Evolutionary conservation across 2,113 vertebrate genomes (phyloP), one percentile per base, ranked within the genome.

Genomic region (Chamaetylas fuelleborni): DNA sequence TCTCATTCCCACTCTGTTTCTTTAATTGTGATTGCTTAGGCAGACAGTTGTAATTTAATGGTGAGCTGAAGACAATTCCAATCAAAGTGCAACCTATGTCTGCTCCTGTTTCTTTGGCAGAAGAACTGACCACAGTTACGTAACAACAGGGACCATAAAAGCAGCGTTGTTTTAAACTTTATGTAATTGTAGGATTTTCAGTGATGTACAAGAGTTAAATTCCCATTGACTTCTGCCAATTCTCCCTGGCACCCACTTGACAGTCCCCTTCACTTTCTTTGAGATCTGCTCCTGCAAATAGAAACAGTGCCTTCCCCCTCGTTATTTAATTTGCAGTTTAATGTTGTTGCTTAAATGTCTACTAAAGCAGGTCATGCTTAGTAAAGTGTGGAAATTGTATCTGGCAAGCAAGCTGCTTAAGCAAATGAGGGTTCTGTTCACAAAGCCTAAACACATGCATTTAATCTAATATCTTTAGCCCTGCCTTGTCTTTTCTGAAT

Each of bases 371-470:
- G 93, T 95, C 95, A 86, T 93, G 90, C 85, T 92, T 92, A 96
- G 92, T 85, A 81, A 96, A 96, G 91, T 93, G 92, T 95, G 86
- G 81, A 96, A 95, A 92, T 90, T 92, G 38, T 82, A 87, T 92
- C 88, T 96, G 92, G 92, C 96, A 95, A 90, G 77, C 87, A 95
- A 94, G 84, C 90, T 95, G 89, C 93, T 95, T 73, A 90, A 94
- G 90, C 82, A 96, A 97, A 96, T 76, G 69, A 91, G 78, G 56
- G 65, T 76, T 92, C 86, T 95, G 91, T 81, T 91, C 73, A 69
- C 34, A 76, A 76, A 86, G 72, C 66, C 79, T 74, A 65, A 92
- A 71, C 65, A 65, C 77, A 87, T 72, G 61, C 69, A n/a, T 81
- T 82, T 88, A 65, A 61, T 92, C 66, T 65, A 36, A 57, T 29